Percentiles rank a stretch among this genome's conserved stretches.
Evolutionary conservation across 2,113 vertebrate species (phyloP).

Genomic region (Tauraco erythrolophus): DNA sequence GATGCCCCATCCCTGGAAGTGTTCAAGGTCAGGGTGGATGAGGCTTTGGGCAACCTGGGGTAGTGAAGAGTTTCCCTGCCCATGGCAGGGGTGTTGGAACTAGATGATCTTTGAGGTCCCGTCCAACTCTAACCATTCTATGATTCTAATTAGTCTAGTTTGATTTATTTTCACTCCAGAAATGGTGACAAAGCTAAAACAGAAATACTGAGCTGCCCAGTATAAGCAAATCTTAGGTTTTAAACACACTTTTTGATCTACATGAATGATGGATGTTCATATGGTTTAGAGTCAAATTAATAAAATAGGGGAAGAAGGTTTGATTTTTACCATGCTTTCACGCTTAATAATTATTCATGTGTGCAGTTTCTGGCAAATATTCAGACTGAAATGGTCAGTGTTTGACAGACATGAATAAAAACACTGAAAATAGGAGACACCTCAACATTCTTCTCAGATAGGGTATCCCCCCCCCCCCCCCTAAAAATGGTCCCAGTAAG

Average conservation of each 20-base stretch:
- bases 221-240: background rate
- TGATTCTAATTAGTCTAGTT: background rate
- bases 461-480: background rate
- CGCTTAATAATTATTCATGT: background rate
- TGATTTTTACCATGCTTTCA: background rate
- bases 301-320: background rate
- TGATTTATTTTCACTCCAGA: background rate
- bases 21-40: too few species aligned
- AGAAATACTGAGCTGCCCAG: background rate
- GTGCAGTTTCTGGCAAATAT: background rate
- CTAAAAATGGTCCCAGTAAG: background rate
- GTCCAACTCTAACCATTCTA: too few species aligned
- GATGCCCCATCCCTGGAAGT: too few species aligned
- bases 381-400: background rate
- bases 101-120: too few species aligned
- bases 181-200: background rate
- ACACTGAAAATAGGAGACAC: background rate
- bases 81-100: too few species aligned
- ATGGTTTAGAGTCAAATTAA: background rate
- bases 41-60: too few species aligned
- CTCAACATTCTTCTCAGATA: background rate
- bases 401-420: background rate
- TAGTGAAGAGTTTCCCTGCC: too few species aligned
- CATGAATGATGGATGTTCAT: background rate
- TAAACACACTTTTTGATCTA: background rate